A percentile compares a stretch with the other conserved stretches of the same genome.
phyloP scores from a whole-genome alignment of 1,140 invertebrate species.

The Varroa destructor region DNA sequence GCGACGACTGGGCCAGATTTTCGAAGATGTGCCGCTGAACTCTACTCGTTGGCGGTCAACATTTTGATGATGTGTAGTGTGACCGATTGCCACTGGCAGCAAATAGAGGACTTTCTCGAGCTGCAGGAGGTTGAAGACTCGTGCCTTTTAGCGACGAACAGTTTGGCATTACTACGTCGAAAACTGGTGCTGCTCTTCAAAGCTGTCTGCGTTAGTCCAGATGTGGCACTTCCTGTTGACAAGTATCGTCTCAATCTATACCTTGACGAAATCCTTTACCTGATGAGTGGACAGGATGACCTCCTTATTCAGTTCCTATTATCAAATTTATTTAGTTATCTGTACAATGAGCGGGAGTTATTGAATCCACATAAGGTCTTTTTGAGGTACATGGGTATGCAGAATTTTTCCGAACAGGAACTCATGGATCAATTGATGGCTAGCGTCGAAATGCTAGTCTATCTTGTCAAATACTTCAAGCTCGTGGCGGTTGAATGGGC shows the following conservation, averaged over 20 bases:
- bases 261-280: constrained; percentile 23
- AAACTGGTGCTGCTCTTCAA: constrained; percentile 21
- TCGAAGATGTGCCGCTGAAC: neutral
- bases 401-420: constrained; percentile 26
- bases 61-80: constrained; percentile 26
- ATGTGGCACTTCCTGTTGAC: constrained; percentile 20
- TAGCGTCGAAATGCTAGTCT: constrained; percentile 25
- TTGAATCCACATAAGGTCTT: constrained; percentile 21
- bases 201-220: constrained; percentile 21
- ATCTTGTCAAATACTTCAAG: constrained; percentile 21
- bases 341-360: constrained; percentile 24
- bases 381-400: constrained; percentile 9
- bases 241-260: constrained; percentile 15
- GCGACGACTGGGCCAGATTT: neutral
- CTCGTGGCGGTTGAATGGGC: constrained; percentile 7
- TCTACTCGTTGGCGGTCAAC: constrained; percentile 23
- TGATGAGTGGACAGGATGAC: constrained; percentile 26
- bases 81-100: constrained; percentile 22
- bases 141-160: constrained; percentile 19
- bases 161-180: constrained; percentile 10
- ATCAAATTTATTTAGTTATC: constrained; percentile 4
- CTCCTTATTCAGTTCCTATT: constrained; percentile 17
- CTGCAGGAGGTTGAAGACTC: constrained; percentile 25
- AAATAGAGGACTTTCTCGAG: constrained; percentile 21
- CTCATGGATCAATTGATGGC: constrained; percentile 26